Evolutionary conservation across 2,888 invertebrate genomes (phyloP).

Genomic region (Brassicogethes aeneus): DNA sequence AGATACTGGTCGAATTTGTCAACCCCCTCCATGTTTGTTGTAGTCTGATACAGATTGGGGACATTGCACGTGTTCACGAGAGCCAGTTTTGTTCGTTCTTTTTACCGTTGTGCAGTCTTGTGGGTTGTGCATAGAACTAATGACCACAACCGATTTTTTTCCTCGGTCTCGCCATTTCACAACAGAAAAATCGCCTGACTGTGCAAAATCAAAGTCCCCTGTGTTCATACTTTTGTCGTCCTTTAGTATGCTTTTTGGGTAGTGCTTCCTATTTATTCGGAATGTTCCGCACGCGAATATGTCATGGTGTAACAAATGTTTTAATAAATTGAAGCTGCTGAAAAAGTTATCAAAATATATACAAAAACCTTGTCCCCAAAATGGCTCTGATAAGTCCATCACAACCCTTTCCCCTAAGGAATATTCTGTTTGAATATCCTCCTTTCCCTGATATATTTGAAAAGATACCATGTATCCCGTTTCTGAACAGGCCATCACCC

Average conservation of each 20-base stretch:
- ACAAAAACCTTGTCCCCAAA: slow-evolving; percentile 19
- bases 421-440: slow-evolving; percentile 12
- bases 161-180: slow-evolving; percentile 27
- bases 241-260: slow-evolving; percentile 21
- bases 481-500: slow-evolving; percentile 17
- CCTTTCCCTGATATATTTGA: too few relatives aligned
- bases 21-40: slow-evolving; percentile 27
- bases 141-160: slow-evolving; percentile 19
- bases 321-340: slow-evolving; percentile 20
- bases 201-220: slow-evolving; percentile 19
- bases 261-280: slow-evolving; percentile 20
- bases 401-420: slow-evolving; percentile 23
- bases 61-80: slow-evolving; percentile 18
- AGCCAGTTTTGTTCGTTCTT: slow-evolving; percentile 21
- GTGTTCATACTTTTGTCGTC: slow-evolving; percentile 20
- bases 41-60: slow-evolving; percentile 22
- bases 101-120: slow-evolving; percentile 12
- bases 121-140: slow-evolving; percentile 20
- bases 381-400: slow-evolving; percentile 18
- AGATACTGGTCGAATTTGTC: slow-evolving; percentile 25
- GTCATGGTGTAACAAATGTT: slow-evolving; percentile 15
- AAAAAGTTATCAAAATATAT: slow-evolving; percentile 28
- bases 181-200: slow-evolving; percentile 19
- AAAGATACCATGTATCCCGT: slow-evolving; percentile 20
- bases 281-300: slow-evolving; percentile 27